phyloP scores from a whole-genome alignment of 2,888 invertebrate genomes.

The Eueremaeus valkanovi region DNA sequence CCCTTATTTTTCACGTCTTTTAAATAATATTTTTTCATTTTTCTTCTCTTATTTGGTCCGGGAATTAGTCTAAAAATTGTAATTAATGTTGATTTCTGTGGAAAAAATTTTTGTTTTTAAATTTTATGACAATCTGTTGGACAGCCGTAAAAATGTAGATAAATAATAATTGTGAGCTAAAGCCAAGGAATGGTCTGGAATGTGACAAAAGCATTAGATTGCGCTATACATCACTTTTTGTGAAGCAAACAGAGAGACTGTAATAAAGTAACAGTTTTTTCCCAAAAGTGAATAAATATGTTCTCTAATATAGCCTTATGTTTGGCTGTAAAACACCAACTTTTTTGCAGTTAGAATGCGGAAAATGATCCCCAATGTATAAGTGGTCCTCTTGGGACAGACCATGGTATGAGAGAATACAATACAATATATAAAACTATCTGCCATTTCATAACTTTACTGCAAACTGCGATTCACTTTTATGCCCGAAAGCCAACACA shows the following conservation, averaged over 20 bases:
- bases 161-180: slow-evolving; percentile 13
- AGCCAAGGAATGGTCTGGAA: neutral
- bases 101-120: neutral
- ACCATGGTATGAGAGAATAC: neutral
- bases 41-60: no score
- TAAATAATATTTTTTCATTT: no score
- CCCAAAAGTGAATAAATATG: slow-evolving; percentile 30
- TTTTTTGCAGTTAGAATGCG: slow-evolving; percentile 9
- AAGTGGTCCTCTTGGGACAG: slow-evolving; percentile 13
- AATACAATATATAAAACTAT: slow-evolving; percentile 15
- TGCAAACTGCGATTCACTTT: neutral
- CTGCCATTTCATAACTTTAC: slow-evolving; percentile 27
- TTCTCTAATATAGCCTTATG: slow-evolving; percentile 28
- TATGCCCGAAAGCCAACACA: slow-evolving; percentile 24
- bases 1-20: no score
- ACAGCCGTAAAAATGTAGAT: slow-evolving; percentile 8
- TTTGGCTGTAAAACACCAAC: slow-evolving; percentile 31
- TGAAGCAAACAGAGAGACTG: neutral
- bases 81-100: neutral
- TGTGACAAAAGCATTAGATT: slow-evolving; percentile 25
- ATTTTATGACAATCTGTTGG: neutral
- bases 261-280: slow-evolving; percentile 32
- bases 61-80: no score
- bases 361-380: slow-evolving; percentile 26
- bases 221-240: slow-evolving; percentile 12